Percentiles rank a stretch among this genome's conserved stretches.
These are phyloP conservation scores for Fragum whitleyi DNA, from an alignment of 2,888 invertebrate genomes.

Conservation along the genomic window DNA sequence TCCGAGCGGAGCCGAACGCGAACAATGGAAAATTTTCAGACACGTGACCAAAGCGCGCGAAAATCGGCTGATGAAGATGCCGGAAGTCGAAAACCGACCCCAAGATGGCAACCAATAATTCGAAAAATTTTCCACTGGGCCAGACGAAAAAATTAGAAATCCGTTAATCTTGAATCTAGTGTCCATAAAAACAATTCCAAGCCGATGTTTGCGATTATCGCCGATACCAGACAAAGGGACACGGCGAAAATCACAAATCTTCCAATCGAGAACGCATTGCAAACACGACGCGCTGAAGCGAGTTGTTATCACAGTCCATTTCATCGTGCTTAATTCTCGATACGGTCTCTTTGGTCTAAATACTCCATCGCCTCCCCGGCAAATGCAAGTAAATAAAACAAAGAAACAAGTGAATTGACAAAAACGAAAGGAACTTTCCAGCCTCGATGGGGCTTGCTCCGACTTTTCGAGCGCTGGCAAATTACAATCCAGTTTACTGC, in stretches of 20 bases:
- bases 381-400: slow-evolving; percentile 1
- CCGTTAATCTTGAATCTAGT: not conserved
- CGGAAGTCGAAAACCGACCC: not conserved
- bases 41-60: slow-evolving; percentile 4
- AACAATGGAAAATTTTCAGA: slow-evolving; percentile 4
- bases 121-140: not conserved
- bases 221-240: not conserved
- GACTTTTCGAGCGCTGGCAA: slow-evolving; percentile 7
- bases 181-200: slow-evolving; percentile 8
- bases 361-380: not conserved
- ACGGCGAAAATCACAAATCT: slow-evolving; percentile 1
- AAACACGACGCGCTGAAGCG: slow-evolving; percentile 4
- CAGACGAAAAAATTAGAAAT: not conserved
- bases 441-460: slow-evolving; percentile 13
- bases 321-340: not conserved
- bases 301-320: slow-evolving; percentile 1
- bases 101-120: not conserved
- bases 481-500: not conserved
- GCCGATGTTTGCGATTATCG: not conserved
- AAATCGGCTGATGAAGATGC: slow-evolving; percentile 3
- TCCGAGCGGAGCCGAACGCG: not conserved
- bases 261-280: not conserved
- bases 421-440: slow-evolving; percentile 5
- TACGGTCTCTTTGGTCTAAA: not conserved
- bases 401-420: slow-evolving; percentile 1